Base-by-base conservation (phyloP, 2,797 vertebrate genomes). In the Kryptopterus vitreolus region DNA sequence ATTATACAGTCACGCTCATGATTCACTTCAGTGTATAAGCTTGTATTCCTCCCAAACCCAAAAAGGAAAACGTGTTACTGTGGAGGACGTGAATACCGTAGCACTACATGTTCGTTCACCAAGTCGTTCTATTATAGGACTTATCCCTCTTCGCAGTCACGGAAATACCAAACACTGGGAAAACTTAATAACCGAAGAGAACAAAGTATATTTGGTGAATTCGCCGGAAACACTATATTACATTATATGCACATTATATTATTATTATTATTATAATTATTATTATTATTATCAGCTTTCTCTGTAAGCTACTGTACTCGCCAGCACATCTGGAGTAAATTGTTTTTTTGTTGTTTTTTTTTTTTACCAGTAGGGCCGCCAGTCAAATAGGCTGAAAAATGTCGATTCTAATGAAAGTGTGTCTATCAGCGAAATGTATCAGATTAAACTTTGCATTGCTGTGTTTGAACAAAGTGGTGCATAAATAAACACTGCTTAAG, bases 311-410 rank as follows among this genome's bases (percentile, higher is more conserved):
- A 87, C 81, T 87, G 84, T 87, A 89, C 86, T 85, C 87, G 88
- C 88, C 88, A 84, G 89, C 87, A 92, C 93, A 92, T 93, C 90
- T 93, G 92, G 91, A 91, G 90, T 80, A 81, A 88, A 92, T 92
- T 84, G 78, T 9, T 6, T 9, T 43, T 43, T 82, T 24, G 12
- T 78, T 68, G 38, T 9, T 43, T 43, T 82, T 24, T 13, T 78
- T 68, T 15, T 55, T n/a, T n/a, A n/a, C n/a, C 77, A 76, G 3
- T 63, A 79, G 74, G 68, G 77, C 76, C 81, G 82, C 87, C 58
- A 77, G 86, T 75, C 69, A 78, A 72, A 48, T 53, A 48, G 78
- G 61, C 74, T 53, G 72, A 83, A 86, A 85, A 83, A 86, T 61
- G 83, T 71, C 76, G 62, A 83, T 85, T 78, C 75, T 88, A 89